Evolutionary conservation across 1,140 invertebrate species (phyloP).

Genomic region (Hyposmocoma kahamanoa): DNA sequence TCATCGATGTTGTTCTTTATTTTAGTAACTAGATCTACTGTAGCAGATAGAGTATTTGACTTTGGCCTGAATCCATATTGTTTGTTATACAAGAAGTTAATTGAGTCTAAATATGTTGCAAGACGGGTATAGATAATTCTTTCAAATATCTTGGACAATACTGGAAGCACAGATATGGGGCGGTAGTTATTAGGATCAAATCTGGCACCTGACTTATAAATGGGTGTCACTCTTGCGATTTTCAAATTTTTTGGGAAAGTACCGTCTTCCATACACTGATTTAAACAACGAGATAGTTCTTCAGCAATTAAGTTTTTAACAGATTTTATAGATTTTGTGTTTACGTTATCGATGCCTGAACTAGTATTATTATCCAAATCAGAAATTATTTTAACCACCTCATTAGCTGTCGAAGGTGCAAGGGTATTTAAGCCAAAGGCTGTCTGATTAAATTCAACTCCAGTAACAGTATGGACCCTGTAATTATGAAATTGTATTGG

Average conservation of each 20-base stretch:
- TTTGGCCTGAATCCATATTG: constrained; percentile 7
- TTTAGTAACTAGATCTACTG: constrained; percentile 3
- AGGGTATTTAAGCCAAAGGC: too few species aligned
- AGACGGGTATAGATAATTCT: constrained; percentile 10
- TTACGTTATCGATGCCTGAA: constrained; percentile 19
- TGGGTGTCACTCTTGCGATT: constrained; percentile 24
- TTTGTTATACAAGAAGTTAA: not conserved
- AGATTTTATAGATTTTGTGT: constrained; percentile 20
- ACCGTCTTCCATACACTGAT: constrained; percentile 15
- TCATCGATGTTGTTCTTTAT: not conserved
- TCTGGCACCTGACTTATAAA: constrained; percentile 19
- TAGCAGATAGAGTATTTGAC: constrained; percentile 3
- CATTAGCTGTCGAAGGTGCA: constrained; percentile 7
- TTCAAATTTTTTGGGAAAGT: constrained; percentile 22
- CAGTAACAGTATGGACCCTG: too few species aligned
- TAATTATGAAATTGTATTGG: too few species aligned
- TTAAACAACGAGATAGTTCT: constrained; percentile 18
- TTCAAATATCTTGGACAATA: constrained; percentile 22
- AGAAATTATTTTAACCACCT: constrained; percentile 21
- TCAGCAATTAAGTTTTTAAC: constrained; percentile 15
- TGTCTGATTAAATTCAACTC: too few species aligned
- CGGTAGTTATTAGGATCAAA: constrained; percentile 20
- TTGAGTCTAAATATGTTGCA: not conserved
- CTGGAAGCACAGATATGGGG: constrained; percentile 19
- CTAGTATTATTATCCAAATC: constrained; percentile 19